Evolutionary conservation across 2,888 invertebrate species (phyloP).

Genomic region (Eurytoma adleriae): DNA sequence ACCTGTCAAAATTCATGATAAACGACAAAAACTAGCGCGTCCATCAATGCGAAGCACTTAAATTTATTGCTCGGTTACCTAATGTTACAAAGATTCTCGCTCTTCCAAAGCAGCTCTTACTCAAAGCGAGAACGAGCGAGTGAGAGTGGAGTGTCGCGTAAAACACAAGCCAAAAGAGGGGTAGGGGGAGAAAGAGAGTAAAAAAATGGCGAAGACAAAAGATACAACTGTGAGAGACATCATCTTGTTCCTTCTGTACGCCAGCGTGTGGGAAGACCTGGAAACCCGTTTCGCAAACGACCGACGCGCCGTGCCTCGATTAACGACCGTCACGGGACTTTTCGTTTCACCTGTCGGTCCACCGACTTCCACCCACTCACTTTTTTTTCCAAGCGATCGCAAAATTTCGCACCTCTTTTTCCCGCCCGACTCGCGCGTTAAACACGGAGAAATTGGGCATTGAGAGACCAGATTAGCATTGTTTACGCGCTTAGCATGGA

Average conservation of each 20-base stretch:
- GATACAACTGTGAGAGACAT: neutral
- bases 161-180: neutral
- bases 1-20: too few relatives aligned
- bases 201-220: neutral
- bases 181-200: neutral
- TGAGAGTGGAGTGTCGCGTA: neutral
- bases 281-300: slow-evolving; percentile 35
- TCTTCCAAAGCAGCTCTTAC: too few relatives aligned
- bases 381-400: neutral
- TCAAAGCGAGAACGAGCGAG: too few relatives aligned
- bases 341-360: slow-evolving; percentile 54
- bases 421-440: neutral
- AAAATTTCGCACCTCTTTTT: slow-evolving; percentile 39
- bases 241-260: neutral
- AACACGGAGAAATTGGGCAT: too few relatives aligned
- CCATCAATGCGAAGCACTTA: too few relatives aligned
- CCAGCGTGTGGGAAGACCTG: neutral
- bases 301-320: slow-evolving; percentile 24
- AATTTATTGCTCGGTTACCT: too few relatives aligned
- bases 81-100: too few relatives aligned
- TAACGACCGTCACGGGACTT: slow-evolving; percentile 20
- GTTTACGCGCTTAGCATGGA: too few relatives aligned
- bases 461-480: too few relatives aligned
- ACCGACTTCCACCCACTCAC: neutral
- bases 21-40: too few relatives aligned